A percentile compares a stretch with the other conserved stretches of the same genome.
These are phyloP conservation scores for Petrolisthes cinctipes DNA, from an alignment of 2,888 invertebrate species.

Conservation along the genomic window DNA sequence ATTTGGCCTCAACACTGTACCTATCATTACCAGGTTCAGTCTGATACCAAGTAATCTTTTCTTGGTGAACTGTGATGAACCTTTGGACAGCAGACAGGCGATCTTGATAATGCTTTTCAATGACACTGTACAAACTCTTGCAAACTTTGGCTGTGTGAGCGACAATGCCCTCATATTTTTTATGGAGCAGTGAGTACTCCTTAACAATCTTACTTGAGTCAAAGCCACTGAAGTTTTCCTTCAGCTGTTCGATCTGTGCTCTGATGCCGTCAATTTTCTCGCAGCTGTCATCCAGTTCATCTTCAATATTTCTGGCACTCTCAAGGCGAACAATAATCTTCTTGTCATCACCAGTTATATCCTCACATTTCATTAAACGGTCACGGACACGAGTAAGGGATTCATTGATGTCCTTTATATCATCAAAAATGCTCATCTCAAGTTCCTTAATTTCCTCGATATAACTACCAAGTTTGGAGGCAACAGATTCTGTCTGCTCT, in stretches of 20 bases:
- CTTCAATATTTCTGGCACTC: constrained; percentile 80
- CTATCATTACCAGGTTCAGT: constrained; percentile 90
- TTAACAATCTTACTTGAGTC: constrained; percentile 83
- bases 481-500: constrained; percentile 59
- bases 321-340: constrained; percentile 85
- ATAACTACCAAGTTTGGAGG: constrained; percentile 59
- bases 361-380: constrained; percentile 88
- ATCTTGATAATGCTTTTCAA: constrained; percentile 89
- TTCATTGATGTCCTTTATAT: constrained; percentile 80
- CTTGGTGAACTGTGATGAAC: constrained; percentile 83
- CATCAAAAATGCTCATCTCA: constrained; percentile 74
- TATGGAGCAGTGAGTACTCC: constrained; percentile 85
- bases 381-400: constrained; percentile 82
- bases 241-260: constrained; percentile 79
- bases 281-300: constrained; percentile 79
- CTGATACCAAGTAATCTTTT: constrained; percentile 91
- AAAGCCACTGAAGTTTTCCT: constrained; percentile 82
- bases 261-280: constrained; percentile 79
- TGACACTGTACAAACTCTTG: constrained; percentile 71
- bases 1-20: constrained; percentile 92
- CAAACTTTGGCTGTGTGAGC: constrained; percentile 84
- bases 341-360: constrained; percentile 87
- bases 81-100: constrained; percentile 85
- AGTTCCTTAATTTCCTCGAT: constrained; percentile 64
- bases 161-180: constrained; percentile 83